A percentile compares a stretch with the other conserved stretches of the same genome.
These are phyloP conservation scores for Triplophysa yarkandensis DNA, from an alignment of 2,797 vertebrate species.

Conservation along the genomic window DNA sequence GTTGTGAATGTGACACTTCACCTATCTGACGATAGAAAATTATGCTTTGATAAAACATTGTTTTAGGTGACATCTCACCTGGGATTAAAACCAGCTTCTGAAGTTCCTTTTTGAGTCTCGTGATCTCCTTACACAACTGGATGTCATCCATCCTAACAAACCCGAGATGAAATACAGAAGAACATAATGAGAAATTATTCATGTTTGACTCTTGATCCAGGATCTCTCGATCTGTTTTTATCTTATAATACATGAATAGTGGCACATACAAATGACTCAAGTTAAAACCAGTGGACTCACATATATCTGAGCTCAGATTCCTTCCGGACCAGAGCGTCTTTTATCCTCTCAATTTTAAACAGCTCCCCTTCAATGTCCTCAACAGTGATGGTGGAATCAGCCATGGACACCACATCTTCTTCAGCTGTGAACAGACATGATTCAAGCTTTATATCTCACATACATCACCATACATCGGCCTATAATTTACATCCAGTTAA, in stretches of 20 bases:
- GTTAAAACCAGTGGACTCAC: slow-evolving; percentile 74
- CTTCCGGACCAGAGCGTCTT: slow-evolving; percentile 84
- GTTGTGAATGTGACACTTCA: too few species aligned
- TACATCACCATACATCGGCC: not conserved
- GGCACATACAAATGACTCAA: too few species aligned
- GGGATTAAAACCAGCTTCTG: slow-evolving; percentile 79
- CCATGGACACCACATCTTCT: slow-evolving; percentile 84
- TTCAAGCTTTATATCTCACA: too few species aligned
- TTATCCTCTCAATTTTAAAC: slow-evolving; percentile 85
- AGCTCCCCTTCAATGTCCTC: slow-evolving; percentile 88
- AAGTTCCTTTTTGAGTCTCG: slow-evolving; percentile 83
- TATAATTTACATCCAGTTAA: not conserved
- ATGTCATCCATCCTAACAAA: slow-evolving; percentile 89
- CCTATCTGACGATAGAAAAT: too few species aligned
- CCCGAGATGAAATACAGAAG: not conserved
- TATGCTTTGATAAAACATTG: too few species aligned
- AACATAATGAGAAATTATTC: not conserved
- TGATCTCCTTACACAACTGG: slow-evolving; percentile 89
- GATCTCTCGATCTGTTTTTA: too few species aligned
- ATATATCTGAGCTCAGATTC: slow-evolving; percentile 92
- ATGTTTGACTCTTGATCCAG: too few species aligned
- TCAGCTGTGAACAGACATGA: slow-evolving; percentile 58
- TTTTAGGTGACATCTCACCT: slow-evolving; percentile 70
- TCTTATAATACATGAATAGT: too few species aligned
- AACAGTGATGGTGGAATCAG: slow-evolving; percentile 81